These are phyloP conservation scores for Rhodeus uyekii DNA, from an alignment of 2,797 vertebrate species.

Conservation along the genomic window DNA sequence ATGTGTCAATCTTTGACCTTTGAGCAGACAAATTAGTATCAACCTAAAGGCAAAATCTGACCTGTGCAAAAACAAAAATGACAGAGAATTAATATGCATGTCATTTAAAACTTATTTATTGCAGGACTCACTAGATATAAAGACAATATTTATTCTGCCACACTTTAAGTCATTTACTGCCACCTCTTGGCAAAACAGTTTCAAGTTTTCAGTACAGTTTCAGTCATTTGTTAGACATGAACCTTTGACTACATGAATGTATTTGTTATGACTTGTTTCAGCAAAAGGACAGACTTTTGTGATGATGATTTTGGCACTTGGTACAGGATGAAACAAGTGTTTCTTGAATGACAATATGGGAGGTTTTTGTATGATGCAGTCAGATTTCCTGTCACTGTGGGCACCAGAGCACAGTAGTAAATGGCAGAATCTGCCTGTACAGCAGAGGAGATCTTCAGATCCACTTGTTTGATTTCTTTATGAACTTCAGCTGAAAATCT, in stretches of 20 bases:
- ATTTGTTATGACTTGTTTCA: background rate
- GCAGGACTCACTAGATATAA: background rate
- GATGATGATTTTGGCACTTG: background rate
- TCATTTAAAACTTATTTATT: background rate
- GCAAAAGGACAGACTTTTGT: background rate
- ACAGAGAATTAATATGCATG: background rate
- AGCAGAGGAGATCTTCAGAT: slow-evolving; percentile 28
- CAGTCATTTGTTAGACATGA: background rate
- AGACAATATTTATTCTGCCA: background rate
- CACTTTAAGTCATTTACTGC: background rate
- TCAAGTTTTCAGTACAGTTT: background rate
- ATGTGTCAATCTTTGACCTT: background rate
- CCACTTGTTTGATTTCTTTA: background rate
- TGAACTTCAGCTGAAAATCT: slow-evolving; percentile 5
- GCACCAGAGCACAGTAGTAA: background rate
- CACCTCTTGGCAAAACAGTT: background rate
- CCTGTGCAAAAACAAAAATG: background rate
- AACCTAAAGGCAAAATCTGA: background rate
- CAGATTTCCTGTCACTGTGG: slow-evolving; percentile 14
- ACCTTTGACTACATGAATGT: background rate
- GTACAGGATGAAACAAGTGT: background rate
- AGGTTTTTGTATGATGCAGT: background rate
- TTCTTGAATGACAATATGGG: background rate
- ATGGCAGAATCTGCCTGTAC: slow-evolving; percentile 18
- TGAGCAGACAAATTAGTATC: background rate